Evolutionary conservation across 1,140 invertebrate genomes (phyloP).

Genomic region (Mercenaria mercenaria): DNA sequence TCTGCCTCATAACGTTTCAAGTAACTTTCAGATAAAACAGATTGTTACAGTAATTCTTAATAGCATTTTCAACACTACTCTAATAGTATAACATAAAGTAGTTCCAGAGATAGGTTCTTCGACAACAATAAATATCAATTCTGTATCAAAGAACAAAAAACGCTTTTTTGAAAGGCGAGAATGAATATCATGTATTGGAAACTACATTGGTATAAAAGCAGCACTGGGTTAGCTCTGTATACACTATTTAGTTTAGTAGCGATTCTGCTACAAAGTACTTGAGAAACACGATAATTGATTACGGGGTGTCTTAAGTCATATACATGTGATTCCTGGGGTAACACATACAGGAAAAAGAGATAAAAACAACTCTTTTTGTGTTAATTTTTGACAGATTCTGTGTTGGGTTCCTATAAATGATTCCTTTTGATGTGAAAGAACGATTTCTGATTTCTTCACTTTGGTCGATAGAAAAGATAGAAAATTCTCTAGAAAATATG

Average conservation of each 20-base stretch:
- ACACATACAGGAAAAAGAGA: neutral
- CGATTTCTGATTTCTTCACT: neutral
- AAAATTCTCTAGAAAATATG: neutral
- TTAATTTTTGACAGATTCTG: neutral
- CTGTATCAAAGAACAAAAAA: neutral
- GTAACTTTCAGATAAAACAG: too few species aligned
- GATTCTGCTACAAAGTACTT: neutral
- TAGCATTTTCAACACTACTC: too few species aligned
- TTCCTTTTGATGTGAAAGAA: neutral
- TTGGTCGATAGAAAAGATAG: neutral
- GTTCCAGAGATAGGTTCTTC: too few species aligned
- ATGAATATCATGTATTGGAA: neutral
- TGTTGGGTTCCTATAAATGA: neutral
- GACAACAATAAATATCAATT: too few species aligned
- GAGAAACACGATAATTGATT: conserved; percentile 9
- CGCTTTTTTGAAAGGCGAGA: neutral
- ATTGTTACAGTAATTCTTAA: too few species aligned
- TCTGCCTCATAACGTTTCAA: too few species aligned
- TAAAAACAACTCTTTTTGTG: neutral
- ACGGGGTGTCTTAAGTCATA: neutral
- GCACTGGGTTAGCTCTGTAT: neutral
- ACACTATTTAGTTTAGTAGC: neutral
- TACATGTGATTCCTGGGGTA: neutral
- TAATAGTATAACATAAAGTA: too few species aligned
- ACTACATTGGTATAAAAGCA: neutral